These are phyloP conservation scores for Mustela lutreola DNA, from an alignment of 2,113 vertebrate species.

Conservation along the genomic window DNA sequence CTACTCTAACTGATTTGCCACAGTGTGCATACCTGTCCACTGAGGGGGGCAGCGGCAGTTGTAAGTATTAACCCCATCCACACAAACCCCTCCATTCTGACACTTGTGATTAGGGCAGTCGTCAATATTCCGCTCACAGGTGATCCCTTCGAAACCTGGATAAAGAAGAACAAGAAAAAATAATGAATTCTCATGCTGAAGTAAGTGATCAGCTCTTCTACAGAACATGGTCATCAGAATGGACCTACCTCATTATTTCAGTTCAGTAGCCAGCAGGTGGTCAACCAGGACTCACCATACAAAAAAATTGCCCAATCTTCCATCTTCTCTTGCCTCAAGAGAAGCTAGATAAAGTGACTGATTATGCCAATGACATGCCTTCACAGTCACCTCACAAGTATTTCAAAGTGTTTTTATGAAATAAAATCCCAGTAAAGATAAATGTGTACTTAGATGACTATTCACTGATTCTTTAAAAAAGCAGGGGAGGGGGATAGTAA, in stretches of 20 bases:
- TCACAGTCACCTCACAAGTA: constrained; percentile 14
- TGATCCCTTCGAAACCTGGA: constrained; percentile 94
- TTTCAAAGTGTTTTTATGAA: constrained; percentile 37
- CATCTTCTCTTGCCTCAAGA: background rate
- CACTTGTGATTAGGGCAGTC: constrained; percentile 96
- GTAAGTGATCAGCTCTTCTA: background rate
- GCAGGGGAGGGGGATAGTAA: background rate
- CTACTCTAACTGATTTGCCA: accelerated
- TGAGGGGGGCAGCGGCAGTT: constrained; percentile 97
- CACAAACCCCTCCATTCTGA: constrained; percentile 94
- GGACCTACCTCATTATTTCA: background rate
- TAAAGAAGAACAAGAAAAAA: constrained; percentile 51
- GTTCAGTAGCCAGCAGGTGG: background rate
- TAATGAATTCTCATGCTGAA: background rate
- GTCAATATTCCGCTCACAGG: constrained; percentile 95
- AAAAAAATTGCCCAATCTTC: background rate
- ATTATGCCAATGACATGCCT: background rate
- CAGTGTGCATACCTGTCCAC: constrained; percentile 92
- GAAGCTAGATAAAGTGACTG: background rate
- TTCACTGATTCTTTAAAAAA: constrained; percentile 32
- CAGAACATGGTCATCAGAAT: background rate
- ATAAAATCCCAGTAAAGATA: constrained; percentile 43
- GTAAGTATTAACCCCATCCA: constrained; percentile 98
- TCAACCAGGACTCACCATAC: background rate
- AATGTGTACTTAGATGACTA: background rate